A percentile compares a stretch with the other conserved stretches of the same genome.
These are phyloP conservation scores for Oncopodura yosiiana DNA, from an alignment of 1,140 invertebrate species.

Conservation along the genomic window DNA sequence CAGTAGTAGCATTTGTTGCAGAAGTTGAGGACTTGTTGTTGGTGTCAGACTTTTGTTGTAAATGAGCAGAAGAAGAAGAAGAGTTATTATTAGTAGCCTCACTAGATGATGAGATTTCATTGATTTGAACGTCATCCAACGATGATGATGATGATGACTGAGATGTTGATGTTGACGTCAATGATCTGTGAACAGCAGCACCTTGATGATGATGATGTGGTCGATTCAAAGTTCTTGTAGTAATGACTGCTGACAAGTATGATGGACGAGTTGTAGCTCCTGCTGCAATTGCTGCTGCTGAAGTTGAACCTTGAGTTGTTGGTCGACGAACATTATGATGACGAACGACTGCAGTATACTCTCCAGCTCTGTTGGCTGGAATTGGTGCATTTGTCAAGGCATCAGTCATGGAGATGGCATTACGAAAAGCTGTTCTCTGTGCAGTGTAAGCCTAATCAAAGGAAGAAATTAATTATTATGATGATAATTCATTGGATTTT, in stretches of 20 bases:
- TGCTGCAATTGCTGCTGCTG: neutral
- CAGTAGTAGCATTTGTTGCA: no score
- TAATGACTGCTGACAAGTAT: neutral
- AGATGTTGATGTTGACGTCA: neutral
- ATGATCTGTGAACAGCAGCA: neutral
- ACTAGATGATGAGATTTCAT: constrained; percentile 32
- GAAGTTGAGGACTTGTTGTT: no score
- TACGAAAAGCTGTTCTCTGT: neutral
- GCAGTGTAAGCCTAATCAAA: neutral
- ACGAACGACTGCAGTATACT: constrained; percentile 1
- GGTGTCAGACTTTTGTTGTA: no score
- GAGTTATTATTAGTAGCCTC: constrained; percentile 10
- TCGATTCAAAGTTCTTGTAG: neutral
- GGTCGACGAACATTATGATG: no score
- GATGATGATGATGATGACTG: neutral
- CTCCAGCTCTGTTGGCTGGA: neutral
- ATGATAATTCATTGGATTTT: neutral
- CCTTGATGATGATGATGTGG: neutral
- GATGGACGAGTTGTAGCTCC: neutral
- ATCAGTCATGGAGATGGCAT: neutral
- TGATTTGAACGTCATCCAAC: constrained; percentile 28
- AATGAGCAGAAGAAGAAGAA: no score
- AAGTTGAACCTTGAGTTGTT: neutral
- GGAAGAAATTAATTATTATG: neutral
- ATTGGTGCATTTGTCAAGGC: constrained; percentile 11